Evolutionary conservation across 2,888 invertebrate species (phyloP).

Genomic region (Ramazzottius varieornatus): DNA sequence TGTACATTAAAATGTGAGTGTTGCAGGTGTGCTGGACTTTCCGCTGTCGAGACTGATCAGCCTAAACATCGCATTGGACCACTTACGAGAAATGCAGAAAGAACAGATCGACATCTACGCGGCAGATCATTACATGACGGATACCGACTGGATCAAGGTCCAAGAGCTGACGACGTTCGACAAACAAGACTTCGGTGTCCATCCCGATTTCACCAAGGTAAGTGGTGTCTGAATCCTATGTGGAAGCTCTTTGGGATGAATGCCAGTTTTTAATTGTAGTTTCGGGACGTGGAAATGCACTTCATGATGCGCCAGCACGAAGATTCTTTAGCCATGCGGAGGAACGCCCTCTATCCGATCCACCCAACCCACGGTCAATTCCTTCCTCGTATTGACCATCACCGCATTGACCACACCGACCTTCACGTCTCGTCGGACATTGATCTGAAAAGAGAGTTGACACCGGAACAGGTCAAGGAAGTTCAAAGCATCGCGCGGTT

Average conservation of each 20-base stretch:
- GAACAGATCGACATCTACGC: not conserved
- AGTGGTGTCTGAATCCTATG: too few species aligned
- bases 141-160: not conserved
- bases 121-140: not conserved
- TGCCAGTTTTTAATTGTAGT: too few species aligned
- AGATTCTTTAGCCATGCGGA: too few species aligned
- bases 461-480: not conserved
- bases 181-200: not conserved
- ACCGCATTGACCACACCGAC: too few species aligned
- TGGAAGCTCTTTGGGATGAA: too few species aligned
- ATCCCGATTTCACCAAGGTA: too few species aligned
- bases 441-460: not conserved
- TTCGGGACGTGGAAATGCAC: too few species aligned
- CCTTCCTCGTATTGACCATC: too few species aligned
- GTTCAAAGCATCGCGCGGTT: not conserved
- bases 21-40: not conserved
- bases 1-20: not conserved
- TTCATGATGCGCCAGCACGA: too few species aligned
- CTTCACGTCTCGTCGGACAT: too few species aligned
- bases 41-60: not conserved
- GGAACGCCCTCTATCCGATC: too few species aligned
- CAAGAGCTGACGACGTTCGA: not conserved
- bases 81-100: not conserved
- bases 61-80: not conserved
- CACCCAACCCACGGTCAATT: too few species aligned